Percentiles rank a stretch among this genome's conserved stretches.
Evolutionary conservation across 2,113 vertebrate genomes (phyloP).

Genomic region (Macrotus californicus): DNA sequence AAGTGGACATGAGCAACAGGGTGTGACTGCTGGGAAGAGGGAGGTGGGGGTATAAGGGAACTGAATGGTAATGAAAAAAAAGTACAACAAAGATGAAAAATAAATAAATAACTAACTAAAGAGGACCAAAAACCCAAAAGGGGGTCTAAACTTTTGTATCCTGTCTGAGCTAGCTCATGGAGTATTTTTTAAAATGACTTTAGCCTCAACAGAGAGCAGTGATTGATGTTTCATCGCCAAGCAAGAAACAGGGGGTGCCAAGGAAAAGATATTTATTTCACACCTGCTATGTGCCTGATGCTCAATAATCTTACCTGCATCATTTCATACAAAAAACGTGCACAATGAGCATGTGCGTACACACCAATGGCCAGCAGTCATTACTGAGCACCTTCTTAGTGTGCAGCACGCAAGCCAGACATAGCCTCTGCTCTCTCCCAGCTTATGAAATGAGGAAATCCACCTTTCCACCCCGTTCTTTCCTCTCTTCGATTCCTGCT

Average conservation of each 20-base stretch:
- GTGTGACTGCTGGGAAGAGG: too few species aligned
- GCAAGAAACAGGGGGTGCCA: background rate
- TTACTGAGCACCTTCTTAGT: background rate
- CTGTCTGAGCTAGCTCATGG: background rate
- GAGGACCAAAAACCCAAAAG: too few species aligned
- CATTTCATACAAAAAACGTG: background rate
- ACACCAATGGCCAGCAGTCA: background rate
- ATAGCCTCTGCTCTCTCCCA: background rate
- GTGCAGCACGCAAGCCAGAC: background rate
- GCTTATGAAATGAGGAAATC: background rate
- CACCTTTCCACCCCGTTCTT: background rate
- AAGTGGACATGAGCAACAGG: too few species aligned
- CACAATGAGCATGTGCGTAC: background rate
- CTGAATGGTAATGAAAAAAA: too few species aligned
- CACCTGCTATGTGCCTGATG: background rate
- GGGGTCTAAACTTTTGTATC: background rate
- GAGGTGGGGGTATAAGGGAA: too few species aligned
- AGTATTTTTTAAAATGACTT: background rate
- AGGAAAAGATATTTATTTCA: background rate
- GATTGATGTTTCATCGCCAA: background rate
- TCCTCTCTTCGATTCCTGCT: background rate
- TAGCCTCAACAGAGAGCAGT: background rate
- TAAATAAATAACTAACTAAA: too few species aligned
- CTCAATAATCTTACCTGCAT: background rate
- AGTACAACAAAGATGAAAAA: too few species aligned